phyloP scores from a whole-genome alignment of 2,113 vertebrate species.

The Bubo bubo region DNA sequence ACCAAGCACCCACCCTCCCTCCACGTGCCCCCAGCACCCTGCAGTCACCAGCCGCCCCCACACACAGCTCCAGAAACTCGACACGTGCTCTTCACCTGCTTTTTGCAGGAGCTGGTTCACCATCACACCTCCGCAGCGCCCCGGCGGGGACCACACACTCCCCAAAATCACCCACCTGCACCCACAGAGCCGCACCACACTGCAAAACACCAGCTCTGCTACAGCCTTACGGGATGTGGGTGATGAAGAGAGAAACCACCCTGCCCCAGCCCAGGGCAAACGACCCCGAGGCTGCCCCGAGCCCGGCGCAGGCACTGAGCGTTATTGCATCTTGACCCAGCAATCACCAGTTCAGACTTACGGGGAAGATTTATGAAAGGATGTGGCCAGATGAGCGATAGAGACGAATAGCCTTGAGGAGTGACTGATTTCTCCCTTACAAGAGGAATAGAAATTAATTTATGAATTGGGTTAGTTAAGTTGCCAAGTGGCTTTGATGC shows the following conservation, averaged over 20 bases:
- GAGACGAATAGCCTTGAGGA: slow-evolving; percentile 20
- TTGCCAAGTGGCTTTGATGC: slow-evolving; percentile 63
- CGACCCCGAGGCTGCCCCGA: background rate
- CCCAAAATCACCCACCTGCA: background rate
- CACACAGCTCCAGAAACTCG: rapidly evolving
- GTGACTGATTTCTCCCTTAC: slow-evolving; percentile 31
- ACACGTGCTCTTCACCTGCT: rapidly evolving
- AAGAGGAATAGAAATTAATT: slow-evolving; percentile 40
- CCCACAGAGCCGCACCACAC: rapidly evolving
- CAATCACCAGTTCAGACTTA: background rate
- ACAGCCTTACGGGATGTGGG: rapidly evolving
- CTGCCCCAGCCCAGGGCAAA: background rate
- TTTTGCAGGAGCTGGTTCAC: background rate
- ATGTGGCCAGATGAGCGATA: background rate
- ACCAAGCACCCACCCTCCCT: too few relatives aligned
- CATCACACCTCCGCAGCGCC: rapidly evolving
- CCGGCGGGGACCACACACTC: rapidly evolving
- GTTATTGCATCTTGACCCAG: background rate
- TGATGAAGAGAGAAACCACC: background rate
- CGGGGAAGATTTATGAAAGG: slow-evolving; percentile 35
- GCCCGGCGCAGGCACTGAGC: background rate
- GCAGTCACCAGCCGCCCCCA: background rate
- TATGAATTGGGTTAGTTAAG: background rate
- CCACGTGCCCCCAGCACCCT: background rate
- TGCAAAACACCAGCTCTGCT: background rate